A percentile compares a stretch with the other conserved stretches of the same genome.
Conservation (phyloP, 1,140 invertebrate genomes). For the Melipona quadrifasciata region DNA sequence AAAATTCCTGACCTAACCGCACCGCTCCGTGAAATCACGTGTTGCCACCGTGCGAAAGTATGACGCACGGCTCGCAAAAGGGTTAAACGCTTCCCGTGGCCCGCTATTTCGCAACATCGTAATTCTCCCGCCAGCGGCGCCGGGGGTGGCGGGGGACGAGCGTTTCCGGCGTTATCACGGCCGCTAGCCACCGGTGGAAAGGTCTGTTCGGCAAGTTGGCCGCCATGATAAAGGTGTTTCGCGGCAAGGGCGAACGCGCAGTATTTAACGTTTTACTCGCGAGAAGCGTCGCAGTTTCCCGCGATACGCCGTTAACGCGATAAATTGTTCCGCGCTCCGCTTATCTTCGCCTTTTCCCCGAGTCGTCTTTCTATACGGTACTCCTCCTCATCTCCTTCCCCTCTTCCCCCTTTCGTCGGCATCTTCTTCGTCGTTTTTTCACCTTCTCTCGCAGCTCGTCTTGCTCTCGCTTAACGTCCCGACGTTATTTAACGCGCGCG, state of each 20-base stretch:
- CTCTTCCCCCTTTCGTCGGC: background rate
- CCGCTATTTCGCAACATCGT: background rate
- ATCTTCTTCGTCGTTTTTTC: background rate
- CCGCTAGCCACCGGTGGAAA: conserved; percentile 33
- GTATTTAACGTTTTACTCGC: conserved; percentile 58
- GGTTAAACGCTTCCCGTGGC: conserved; percentile 42
- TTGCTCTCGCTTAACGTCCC: conserved; percentile 47
- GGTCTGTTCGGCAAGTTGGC: conserved; percentile 41
- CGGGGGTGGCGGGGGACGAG: background rate
- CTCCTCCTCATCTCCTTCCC: background rate
- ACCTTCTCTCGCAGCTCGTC: background rate
- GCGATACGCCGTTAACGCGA: conserved; percentile 52
- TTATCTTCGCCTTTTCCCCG: conserved; percentile 33
- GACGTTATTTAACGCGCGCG: conserved; percentile 43
- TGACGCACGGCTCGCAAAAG: background rate
- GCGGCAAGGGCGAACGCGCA: conserved; percentile 16
- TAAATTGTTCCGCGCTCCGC: conserved; percentile 59
- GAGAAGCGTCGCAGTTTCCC: conserved; percentile 55
- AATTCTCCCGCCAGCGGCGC: background rate
- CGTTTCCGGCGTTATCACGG: conserved; percentile 45
- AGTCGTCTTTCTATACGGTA: conserved; percentile 3
- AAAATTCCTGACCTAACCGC: background rate
- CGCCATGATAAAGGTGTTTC: conserved; percentile 53
- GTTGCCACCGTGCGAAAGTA: background rate
- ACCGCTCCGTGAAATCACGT: no score